Percentiles rank a stretch among this genome's conserved stretches.
phyloP scores from a whole-genome alignment of 2,113 vertebrate species.

The Melanerpes aurifrons region DNA sequence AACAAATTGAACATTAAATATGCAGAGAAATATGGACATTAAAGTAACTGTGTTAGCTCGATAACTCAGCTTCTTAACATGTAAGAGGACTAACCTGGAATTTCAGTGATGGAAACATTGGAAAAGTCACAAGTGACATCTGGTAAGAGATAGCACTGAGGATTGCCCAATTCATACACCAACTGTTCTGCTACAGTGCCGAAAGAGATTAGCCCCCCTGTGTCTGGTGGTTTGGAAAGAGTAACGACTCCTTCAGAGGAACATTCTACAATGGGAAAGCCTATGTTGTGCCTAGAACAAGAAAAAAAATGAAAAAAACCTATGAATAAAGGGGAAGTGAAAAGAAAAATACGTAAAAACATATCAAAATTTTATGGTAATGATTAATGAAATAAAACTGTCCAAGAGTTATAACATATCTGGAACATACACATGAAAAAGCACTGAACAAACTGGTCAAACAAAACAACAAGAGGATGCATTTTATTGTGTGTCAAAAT shows the following conservation, averaged over 20 bases:
- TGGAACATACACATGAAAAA: background rate
- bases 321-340: background rate
- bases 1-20: background rate
- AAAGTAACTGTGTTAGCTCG: background rate
- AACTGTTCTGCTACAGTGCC: conserved; percentile 87
- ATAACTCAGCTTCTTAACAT: background rate
- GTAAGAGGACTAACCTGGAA: conserved; percentile 76
- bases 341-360: background rate
- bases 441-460: background rate
- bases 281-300: conserved; percentile 84
- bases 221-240: conserved; percentile 82
- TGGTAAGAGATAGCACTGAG: conserved; percentile 82
- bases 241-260: conserved; percentile 82
- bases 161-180: conserved; percentile 87
- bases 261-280: conserved; percentile 86
- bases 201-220: conserved; percentile 83
- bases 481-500: background rate
- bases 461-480: background rate
- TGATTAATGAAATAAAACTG: background rate
- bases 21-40: background rate
- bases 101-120: conserved; percentile 80
- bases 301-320: background rate
- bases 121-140: conserved; percentile 91
- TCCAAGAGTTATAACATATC: background rate
- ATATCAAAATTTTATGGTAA: background rate